These are phyloP conservation scores for Scaptomyza montana DNA, from an alignment of 1,140 invertebrate species.

Conservation along the genomic window DNA sequence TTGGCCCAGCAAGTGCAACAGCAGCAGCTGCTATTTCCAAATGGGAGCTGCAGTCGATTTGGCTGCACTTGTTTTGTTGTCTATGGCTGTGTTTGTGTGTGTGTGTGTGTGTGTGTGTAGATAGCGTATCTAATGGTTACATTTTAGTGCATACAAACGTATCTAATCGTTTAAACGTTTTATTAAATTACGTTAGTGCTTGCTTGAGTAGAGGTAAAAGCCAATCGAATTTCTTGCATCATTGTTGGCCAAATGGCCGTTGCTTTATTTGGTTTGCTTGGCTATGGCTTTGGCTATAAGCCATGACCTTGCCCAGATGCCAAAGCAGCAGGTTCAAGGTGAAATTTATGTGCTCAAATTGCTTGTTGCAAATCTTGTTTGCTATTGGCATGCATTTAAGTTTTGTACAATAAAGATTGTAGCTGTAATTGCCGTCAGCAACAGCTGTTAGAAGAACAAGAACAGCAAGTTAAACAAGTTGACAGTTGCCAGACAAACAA, in stretches of 20 bases:
- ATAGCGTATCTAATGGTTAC: conserved; percentile 82
- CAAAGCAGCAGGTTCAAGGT: conserved; percentile 31
- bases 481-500: conserved; percentile 42
- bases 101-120: conserved; percentile 52
- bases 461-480: conserved; percentile 49
- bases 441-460: conserved; percentile 15
- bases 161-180: conserved; percentile 83
- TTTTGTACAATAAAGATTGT: conserved; percentile 6
- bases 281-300: conserved; percentile 18
- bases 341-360: conserved; percentile 41
- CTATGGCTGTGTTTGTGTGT: conserved; percentile 27
- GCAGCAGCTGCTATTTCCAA: conserved; percentile 60
- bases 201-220: conserved; percentile 36
- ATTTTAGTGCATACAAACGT: conserved; percentile 82
- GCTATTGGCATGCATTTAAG: conserved; percentile 27
- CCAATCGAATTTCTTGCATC: conserved; percentile 62
- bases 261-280: conserved; percentile 30
- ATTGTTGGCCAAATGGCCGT: conserved; percentile 46
- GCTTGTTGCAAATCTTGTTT: conserved; percentile 18
- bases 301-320: conserved; percentile 35
- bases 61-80: conserved; percentile 64
- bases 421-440: conserved; percentile 33
- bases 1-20: conserved; percentile 66
- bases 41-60: conserved; percentile 52
- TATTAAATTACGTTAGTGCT: conserved; percentile 81